Base-by-base conservation (phyloP, 2,888 invertebrate species). In the Hirudinaria manillensis region DNA sequence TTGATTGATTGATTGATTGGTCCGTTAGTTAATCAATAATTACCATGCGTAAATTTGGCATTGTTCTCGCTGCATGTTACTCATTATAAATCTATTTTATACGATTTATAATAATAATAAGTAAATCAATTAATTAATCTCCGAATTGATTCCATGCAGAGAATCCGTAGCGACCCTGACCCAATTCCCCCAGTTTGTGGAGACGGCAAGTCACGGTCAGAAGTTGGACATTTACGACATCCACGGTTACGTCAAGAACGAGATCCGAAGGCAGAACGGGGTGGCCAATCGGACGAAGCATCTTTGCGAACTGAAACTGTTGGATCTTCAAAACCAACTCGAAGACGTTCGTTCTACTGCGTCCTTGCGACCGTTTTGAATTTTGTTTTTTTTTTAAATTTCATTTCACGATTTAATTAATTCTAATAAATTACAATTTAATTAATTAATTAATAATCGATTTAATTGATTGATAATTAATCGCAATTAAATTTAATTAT, bases 171-270 rank as follows among this genome's bases (percentile, higher is more conserved):
- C 55, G 21, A 77, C 78, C 4, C 73, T 80, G 61, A 68, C 45
- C 53, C 77, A 80, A 77, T 80, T 78, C 66, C 38, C 66, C 16
- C 78, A 80, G 68, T 79, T 73, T 72, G 76, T 76, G 19, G 77
- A 77, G 45, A 77, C 79, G 13, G 79, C 78, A 21, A 77, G 75
- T 55, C 78, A 78, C 75, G 56, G 72, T 10, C 79, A 79, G 74
- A 74, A 76, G 53, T 77, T 82, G 68, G 82, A 84, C 74, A 79
- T 84, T 65, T 81, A 81, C 24, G 77, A 79, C 45, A 83, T 84
- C 80, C 82, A 83, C 77, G 75, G 75, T 36, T 82, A 82, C 76
- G 79, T 83, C 66, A 74, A 78, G 71, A 76, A 78, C 6, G 84
- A 84, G 76, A 76, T 84, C 10, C 71, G 76, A 10, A 74, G 83